Percentiles rank a stretch among this genome's conserved stretches.
These are phyloP conservation scores for Carlito syrichta DNA, from an alignment of 2,113 vertebrate genomes.

Conservation along the genomic window DNA sequence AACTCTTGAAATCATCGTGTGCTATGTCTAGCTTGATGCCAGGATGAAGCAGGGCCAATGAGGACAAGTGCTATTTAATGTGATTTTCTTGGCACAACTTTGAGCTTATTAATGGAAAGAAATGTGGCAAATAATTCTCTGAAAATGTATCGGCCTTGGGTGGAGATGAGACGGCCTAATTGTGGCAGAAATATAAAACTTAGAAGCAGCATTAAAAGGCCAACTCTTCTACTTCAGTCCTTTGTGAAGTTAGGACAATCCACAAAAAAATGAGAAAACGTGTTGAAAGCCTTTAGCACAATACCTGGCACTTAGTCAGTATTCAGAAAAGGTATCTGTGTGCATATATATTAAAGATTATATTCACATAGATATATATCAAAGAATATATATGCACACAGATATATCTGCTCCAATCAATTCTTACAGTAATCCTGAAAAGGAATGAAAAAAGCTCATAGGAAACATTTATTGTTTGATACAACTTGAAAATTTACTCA, in stretches of 20 bases:
- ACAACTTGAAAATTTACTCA: background rate
- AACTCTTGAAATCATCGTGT: background rate
- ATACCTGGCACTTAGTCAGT: background rate
- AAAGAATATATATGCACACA: no score
- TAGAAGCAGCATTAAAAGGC: background rate
- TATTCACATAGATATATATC: no score
- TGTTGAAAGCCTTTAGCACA: background rate
- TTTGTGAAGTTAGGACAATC: background rate
- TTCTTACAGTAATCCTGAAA: background rate
- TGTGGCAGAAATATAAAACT: background rate
- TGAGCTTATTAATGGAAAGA: conserved; percentile 21
- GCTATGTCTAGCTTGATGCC: background rate
- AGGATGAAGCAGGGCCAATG: background rate
- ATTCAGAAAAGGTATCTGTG: background rate
- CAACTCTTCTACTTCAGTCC: background rate
- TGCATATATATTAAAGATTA: background rate
- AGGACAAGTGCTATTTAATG: background rate
- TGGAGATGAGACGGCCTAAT: conserved; percentile 5
- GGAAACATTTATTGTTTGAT: background rate
- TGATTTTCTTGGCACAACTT: conserved; percentile 25
- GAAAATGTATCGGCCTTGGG: background rate
- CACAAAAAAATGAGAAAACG: background rate
- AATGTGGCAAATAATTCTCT: conserved; percentile 26
- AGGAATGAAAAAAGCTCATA: background rate
- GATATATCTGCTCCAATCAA: background rate